Evolutionary conservation across 2,888 invertebrate genomes (phyloP), one percentile per base, ranked within the genome.

Genomic region (Napeogenes sylphis): DNA sequence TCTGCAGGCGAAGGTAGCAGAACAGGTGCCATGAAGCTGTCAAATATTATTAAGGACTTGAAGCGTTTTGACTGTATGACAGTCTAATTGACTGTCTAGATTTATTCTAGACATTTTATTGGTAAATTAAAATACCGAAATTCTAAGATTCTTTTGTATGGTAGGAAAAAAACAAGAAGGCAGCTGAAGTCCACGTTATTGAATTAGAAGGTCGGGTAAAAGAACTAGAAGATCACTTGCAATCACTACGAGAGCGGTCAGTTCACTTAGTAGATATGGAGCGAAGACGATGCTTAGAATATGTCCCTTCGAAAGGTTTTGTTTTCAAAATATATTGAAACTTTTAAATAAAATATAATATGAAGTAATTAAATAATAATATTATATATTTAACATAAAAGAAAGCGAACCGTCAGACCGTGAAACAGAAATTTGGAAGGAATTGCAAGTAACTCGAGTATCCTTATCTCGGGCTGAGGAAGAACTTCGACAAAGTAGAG

Each of bases 351-450:
- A 10, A 10, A 42, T 10, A 42, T 42, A 42, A 42, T 10, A 35
- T 5, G 1, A 2, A 35, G 35, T 35, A 35, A 21, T 21, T 3
- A 3, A 35, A 38, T 38, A 38, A 38, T 38, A 38, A 42, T 42
- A 42, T 10, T 2, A 3, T 33, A 30, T n/a, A 60, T 59, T 10
- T 61, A 56, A 56, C 63, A 62, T 73, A 69, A 42, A 66, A 90
- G 90, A 90, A 74, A 77, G 58, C 45, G 85, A 88, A 64, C 90
- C 90, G 5, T 74, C 86, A 1, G 85, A 90, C 47, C 84, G 85
- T 68, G 92, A 92, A 75, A 84, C 89, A 0, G 87, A 88, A 56
- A 76, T 92, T 65, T 92, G 87, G 85, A 87, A 86, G 71, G 92
- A 92, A 62, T 77, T 92, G 13, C 86, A 91, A 74, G 77, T 74